Evolutionary conservation across 2,113 vertebrate genomes (phyloP).

Genomic region (Macrotis lagotis): DNA sequence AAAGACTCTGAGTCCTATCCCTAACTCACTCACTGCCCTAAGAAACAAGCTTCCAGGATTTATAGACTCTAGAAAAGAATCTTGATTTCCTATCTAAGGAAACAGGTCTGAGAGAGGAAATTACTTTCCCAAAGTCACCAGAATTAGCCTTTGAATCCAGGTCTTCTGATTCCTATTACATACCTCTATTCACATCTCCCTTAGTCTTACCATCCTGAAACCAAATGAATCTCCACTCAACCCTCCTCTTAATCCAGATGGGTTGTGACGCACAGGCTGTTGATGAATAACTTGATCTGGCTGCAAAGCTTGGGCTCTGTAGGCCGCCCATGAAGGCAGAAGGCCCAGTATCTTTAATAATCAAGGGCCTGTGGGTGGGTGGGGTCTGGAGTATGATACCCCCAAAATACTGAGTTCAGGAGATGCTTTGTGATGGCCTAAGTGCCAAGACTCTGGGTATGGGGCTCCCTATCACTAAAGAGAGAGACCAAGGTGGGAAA

Average conservation of each 20-base stretch:
- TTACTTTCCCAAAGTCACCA: background rate
- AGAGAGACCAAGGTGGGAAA: background rate
- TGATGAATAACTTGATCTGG: slow-evolving; percentile 69
- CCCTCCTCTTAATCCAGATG: slow-evolving; percentile 69
- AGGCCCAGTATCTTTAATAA: slow-evolving; percentile 30
- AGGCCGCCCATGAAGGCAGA: background rate
- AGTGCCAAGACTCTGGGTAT: background rate
- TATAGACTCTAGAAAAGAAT: background rate
- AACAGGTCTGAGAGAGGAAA: background rate
- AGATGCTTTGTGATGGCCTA: background rate
- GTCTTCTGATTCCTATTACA: background rate
- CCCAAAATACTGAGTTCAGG: background rate
- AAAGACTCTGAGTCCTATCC: background rate
- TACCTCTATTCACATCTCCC: background rate
- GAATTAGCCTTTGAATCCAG: background rate
- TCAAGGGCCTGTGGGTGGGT: background rate
- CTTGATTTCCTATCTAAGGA: background rate
- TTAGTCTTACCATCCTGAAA: background rate
- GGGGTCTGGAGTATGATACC: background rate
- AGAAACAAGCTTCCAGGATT: background rate
- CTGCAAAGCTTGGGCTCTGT: slow-evolving; percentile 50
- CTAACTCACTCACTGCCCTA: background rate
- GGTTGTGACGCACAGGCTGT: slow-evolving; percentile 42
- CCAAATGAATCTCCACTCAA: background rate
- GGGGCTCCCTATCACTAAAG: background rate